Evolutionary conservation across 1,140 invertebrate species (phyloP).

Genomic region (Hestina assimilis): DNA sequence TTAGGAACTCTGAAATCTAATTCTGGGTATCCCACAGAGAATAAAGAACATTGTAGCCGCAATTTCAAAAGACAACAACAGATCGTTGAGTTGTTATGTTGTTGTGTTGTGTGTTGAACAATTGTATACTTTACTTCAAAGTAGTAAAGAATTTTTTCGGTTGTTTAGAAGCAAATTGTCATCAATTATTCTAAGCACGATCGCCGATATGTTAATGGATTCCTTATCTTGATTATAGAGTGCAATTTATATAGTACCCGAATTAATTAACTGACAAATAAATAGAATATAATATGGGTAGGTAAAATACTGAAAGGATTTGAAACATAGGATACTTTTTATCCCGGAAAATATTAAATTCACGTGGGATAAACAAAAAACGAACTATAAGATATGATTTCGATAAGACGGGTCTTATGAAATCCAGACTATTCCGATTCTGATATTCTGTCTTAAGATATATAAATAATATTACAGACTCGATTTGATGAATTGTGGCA

Average conservation of each 20-base stretch:
- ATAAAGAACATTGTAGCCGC: slow-evolving; percentile 4
- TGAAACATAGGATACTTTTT: neutral
- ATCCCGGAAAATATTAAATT: too few relatives aligned
- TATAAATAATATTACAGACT: too few relatives aligned
- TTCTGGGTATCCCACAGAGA: slow-evolving; percentile 1
- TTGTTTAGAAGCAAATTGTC: neutral
- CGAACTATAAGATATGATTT: too few relatives aligned
- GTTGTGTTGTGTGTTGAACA: too few relatives aligned
- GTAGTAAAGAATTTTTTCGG: neutral
- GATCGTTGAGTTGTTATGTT: neutral
- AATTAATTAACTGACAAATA: neutral
- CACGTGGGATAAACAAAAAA: too few relatives aligned
- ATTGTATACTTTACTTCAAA: neutral
- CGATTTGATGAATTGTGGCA: too few relatives aligned
- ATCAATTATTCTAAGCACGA: slow-evolving; percentile 1
- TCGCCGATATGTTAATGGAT: neutral
- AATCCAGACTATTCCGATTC: too few relatives aligned
- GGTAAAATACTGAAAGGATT: neutral
- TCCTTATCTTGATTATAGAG: too few relatives aligned
- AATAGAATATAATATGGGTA: neutral
- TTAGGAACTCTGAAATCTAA: too few relatives aligned
- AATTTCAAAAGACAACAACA: neutral
- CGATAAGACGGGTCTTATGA: too few relatives aligned
- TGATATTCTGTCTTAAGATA: too few relatives aligned
- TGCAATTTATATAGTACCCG: too few relatives aligned